Evolutionary conservation across 2,797 vertebrate genomes (phyloP), one percentile per base, ranked within the genome.

Genomic region (Dryobates pubescens): DNA sequence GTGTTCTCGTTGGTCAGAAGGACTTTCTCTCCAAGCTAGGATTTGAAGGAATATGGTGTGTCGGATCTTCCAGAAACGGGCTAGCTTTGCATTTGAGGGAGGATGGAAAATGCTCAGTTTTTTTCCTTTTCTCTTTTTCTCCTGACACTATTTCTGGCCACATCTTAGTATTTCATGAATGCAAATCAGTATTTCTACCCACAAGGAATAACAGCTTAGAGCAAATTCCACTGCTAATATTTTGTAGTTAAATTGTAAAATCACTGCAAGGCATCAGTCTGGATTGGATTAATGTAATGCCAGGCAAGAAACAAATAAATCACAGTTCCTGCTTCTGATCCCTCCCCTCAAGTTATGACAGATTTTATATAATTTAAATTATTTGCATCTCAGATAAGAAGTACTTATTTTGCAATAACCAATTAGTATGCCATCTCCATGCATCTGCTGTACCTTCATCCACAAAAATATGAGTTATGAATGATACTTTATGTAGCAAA

Each of bases 231-330:
- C 56, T 65, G 59, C 56, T 87, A 69, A 8, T 75, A 65, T 83
- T 91, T 90, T 78, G 94, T 71, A 82, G 77, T 76, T 82, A 76
- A 92, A 78, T 79, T 63, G 45, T 58, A 89, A 83, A 82, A 64
- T 64, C 71, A 70, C 64, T 1, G 3, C 88, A 73, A 73, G 57
- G 67, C 73, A 86, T 70, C 88, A 64, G 3, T 88, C 74, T n/a
- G 74, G 71, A 68, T 36, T 91, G 82, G 88, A 92, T 82, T 86
- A 86, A 79, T 49, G 38, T 79, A 91, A 83, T 61, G 49, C 54
- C 74, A 84, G 68, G 73, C 30, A 86, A 79, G 74, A 86, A 77
- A 89, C 36, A 69, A 85, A 65, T 65, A 89, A 70, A 93, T 73
- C 80, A 70, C 63, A 67, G 41, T 61, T 89, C 38, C 63, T 89